Base-by-base conservation (phyloP, 2,888 invertebrate species). In the Harpalus rubripes region DNA sequence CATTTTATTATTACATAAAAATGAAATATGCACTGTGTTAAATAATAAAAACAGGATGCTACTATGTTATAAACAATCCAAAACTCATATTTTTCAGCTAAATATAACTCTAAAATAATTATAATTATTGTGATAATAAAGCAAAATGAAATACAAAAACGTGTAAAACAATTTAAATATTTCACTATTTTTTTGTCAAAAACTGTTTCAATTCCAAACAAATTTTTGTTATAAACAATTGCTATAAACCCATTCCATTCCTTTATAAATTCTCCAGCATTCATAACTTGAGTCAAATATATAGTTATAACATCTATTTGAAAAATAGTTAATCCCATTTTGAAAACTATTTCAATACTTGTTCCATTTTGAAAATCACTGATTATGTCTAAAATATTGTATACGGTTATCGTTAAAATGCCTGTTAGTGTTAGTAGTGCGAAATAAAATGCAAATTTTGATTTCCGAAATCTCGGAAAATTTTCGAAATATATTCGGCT, bases 181-280 rank as follows among this genome's bases (percentile, higher is more conserved):
- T 58, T 59, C 32, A 26, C 74, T 26, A 32, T 4, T 81, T 81
- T 56, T 68, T 68, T 68, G 22, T 81, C 68, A 68, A 81, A 68
- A 56, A 81, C 65, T 61, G 68, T 1, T 22, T 65, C 81, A 26
- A 68, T 16, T 32, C 82, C 82, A 74, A 12, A 82, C 15, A 16
- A 18, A 15, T 82, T 56, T 59, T 74, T 68, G n/a, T 39, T 58
- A 15, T 2, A 12, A 74, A 82, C 18, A 82, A 82, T 82, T 16
- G 68, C 32, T 12, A 59, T 15, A 32, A 82, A 58, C 1, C 59
- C 74, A 39, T 82, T 82, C 56, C 52, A 12, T 22, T 58, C 82
- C 39, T 41, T 59, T 7, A 74, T 18, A 15, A 16, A 32, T 16
- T 32, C 58, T 15, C 72, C 41, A 32, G 22, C 16, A 10, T 59